Percentiles rank a stretch among this genome's conserved stretches.
Evolutionary conservation across 23 tunicate species (phyloP).

Genomic region (Trididemnum miniatum): DNA sequence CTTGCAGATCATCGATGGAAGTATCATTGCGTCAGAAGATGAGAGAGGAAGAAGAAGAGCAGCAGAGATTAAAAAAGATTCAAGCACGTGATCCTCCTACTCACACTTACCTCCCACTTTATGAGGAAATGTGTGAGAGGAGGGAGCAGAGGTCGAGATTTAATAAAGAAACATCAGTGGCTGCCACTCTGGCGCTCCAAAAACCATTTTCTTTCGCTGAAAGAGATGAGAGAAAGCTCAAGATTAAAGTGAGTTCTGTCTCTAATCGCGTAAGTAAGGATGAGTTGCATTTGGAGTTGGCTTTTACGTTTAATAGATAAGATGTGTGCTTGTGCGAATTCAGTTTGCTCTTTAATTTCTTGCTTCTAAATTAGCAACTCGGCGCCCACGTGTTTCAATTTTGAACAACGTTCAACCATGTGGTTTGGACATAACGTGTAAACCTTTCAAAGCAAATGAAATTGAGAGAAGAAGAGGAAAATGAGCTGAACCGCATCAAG

Average conservation of each 20-base stretch:
- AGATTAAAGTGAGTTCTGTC: conserved; percentile 45
- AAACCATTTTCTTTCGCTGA: conserved; percentile 80
- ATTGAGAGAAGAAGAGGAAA: conserved; percentile 19
- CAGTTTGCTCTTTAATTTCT: too few relatives aligned
- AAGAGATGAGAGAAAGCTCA: conserved; percentile 39
- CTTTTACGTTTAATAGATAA: too few relatives aligned
- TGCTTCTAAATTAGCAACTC: too few relatives aligned
- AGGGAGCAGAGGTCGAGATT: conserved; percentile 73
- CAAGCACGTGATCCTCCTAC: conserved; percentile 79
- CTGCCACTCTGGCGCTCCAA: conserved; percentile 60
- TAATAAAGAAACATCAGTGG: conserved; percentile 60
- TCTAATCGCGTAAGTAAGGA: too few relatives aligned
- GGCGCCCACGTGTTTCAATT: too few relatives aligned
- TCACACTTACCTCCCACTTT: conserved; percentile 75
- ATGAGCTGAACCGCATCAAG: conserved; percentile 29
- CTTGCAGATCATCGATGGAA: conserved; percentile 57
- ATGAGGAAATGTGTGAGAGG: conserved; percentile 77
- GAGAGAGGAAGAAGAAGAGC: conserved; percentile 11
- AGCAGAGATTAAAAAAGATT: conserved; percentile 4
- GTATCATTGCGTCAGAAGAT: conserved; percentile 40
- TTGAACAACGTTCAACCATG: too few relatives aligned
- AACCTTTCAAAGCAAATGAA: conserved; percentile 57
- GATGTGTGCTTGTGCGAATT: too few relatives aligned
- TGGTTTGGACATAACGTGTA: too few relatives aligned
- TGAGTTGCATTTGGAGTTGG: too few relatives aligned